Evolutionary conservation across 2,888 invertebrate species (phyloP).

Genomic region (Metellina segmentata): DNA sequence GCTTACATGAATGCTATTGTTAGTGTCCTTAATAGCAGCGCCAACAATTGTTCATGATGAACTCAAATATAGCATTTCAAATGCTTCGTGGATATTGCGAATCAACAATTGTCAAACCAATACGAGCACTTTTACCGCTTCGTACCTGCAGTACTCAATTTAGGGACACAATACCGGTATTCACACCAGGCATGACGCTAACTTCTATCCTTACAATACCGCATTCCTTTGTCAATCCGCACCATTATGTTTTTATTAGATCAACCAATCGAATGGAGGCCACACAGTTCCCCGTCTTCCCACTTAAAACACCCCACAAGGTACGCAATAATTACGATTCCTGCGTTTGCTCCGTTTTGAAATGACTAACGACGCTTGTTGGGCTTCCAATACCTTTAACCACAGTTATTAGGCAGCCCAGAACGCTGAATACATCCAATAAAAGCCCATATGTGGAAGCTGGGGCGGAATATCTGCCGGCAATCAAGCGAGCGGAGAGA

Average conservation of each 20-base stretch:
- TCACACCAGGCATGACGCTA: background rate
- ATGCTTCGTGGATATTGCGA: too few species aligned
- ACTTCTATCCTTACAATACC: background rate
- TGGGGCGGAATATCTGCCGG: background rate
- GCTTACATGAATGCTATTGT: too few species aligned
- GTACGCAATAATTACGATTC: background rate
- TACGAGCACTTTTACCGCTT: background rate
- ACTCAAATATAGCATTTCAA: too few species aligned
- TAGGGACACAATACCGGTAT: background rate
- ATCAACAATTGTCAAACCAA: background rate
- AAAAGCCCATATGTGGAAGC: constrained; percentile 40
- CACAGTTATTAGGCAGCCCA: constrained; percentile 9
- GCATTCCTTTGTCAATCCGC: background rate
- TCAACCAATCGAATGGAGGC: background rate
- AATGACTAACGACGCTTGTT: constrained; percentile 7
- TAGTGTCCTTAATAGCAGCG: too few species aligned
- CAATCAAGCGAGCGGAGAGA: constrained; percentile 29
- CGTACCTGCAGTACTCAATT: background rate
- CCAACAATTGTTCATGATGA: too few species aligned
- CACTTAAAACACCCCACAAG: background rate
- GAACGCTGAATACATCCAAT: constrained; percentile 15
- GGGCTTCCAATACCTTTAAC: constrained; percentile 12
- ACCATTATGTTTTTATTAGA: background rate
- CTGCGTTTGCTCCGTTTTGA: background rate
- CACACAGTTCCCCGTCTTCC: background rate